Percentiles rank a stretch among this genome's conserved stretches.
phyloP scores from a whole-genome alignment of 2,888 invertebrate genomes.

The Gnatocerus cornutus region DNA sequence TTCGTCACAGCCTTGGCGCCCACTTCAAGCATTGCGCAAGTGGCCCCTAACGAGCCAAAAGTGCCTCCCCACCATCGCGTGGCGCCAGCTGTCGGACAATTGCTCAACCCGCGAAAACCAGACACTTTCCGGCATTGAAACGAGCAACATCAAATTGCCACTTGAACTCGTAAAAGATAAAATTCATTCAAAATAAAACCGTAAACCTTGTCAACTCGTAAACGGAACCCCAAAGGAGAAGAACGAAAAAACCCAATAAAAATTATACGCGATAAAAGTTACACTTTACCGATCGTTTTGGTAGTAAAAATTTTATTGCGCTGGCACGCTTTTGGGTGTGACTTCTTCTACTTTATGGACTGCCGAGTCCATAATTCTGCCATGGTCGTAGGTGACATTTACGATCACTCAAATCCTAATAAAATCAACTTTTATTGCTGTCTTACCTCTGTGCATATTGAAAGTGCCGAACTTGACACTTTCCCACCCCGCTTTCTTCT shows the following conservation, averaged over 20 bases:
- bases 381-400: slow-evolving; percentile 73
- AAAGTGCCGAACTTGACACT: slow-evolving; percentile 55
- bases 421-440: slow-evolving; percentile 75
- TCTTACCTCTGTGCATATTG: slow-evolving; percentile 64
- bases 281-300: slow-evolving; percentile 62
- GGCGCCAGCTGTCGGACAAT: slow-evolving; percentile 72
- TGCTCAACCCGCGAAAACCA: slow-evolving; percentile 69
- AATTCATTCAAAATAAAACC: slow-evolving; percentile 66
- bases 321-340: slow-evolving; percentile 61
- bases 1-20: slow-evolving; percentile 74
- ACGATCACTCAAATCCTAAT: slow-evolving; percentile 76
- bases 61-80: slow-evolving; percentile 55
- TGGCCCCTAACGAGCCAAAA: slow-evolving; percentile 67
- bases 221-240: slow-evolving; percentile 8
- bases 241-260: slow-evolving; percentile 57
- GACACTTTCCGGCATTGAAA: slow-evolving; percentile 74
- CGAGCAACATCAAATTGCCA: slow-evolving; percentile 73
- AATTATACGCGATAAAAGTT: slow-evolving; percentile 49
- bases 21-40: slow-evolving; percentile 70
- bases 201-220: slow-evolving; percentile 16
- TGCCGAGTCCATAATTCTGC: slow-evolving; percentile 65
- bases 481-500: slow-evolving; percentile 49
- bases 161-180: slow-evolving; percentile 67
- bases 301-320: slow-evolving; percentile 63
- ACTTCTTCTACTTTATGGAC: slow-evolving; percentile 62